Evolutionary conservation across 2,888 invertebrate species (phyloP).

Genomic region (Rhagophthalmus giganteus): DNA sequence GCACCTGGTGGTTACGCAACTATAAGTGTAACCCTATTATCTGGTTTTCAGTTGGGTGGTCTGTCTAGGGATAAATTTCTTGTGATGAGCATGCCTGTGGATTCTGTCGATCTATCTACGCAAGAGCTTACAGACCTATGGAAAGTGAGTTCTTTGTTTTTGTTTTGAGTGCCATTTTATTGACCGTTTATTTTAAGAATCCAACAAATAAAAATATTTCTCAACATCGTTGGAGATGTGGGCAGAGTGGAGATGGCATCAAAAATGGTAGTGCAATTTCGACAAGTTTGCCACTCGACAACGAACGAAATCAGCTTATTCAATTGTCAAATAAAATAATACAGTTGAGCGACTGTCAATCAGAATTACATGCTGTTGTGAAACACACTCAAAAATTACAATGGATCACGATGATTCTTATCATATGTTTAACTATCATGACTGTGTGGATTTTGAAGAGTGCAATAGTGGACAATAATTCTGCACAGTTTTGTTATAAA

Average conservation of each 20-base stretch:
- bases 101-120: constrained; percentile 59
- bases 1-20: constrained; percentile 65
- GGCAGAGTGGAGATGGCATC: constrained; percentile 54
- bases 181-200: constrained; percentile 46
- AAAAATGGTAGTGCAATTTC: constrained; percentile 46
- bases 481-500: constrained; percentile 31
- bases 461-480: constrained; percentile 41
- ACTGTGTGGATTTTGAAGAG: constrained; percentile 55
- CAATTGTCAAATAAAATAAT: constrained; percentile 45
- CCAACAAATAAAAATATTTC: constrained; percentile 57
- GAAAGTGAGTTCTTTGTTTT: constrained; percentile 60
- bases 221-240: constrained; percentile 74
- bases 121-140: constrained; percentile 74
- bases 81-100: constrained; percentile 77
- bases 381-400: constrained; percentile 58
- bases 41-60: constrained; percentile 69
- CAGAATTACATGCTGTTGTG: constrained; percentile 57
- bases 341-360: constrained; percentile 55
- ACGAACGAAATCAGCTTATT: constrained; percentile 41
- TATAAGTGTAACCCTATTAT: constrained; percentile 74
- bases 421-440: constrained; percentile 52
- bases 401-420: constrained; percentile 57
- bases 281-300: constrained; percentile 15
- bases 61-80: constrained; percentile 84
- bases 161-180: constrained; percentile 1